Base-by-base conservation (phyloP, 1,140 invertebrate genomes). In the Centruroides sculpturatus region DNA sequence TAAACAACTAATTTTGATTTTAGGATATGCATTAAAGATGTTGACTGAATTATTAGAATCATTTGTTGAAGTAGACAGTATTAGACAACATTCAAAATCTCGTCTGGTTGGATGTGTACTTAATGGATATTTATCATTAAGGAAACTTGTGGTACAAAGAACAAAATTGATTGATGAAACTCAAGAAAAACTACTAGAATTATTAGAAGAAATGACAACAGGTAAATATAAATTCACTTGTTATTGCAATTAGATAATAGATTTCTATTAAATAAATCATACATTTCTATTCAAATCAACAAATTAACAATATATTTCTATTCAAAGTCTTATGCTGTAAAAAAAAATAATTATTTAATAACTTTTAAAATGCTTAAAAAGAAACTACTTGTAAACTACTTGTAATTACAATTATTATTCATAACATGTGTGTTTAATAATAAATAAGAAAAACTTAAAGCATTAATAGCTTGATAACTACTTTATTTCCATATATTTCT, bases 91-190 rank as follows among this genome's bases (percentile, higher is more conserved):
- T 56, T 95, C 92, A 74, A 97, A 97, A 75, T 85, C 85, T 4
- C 79, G 85, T 57, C 76, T 98, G 57, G 86, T 98, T 7, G 85
- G 89, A 50, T 83, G 89, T 63, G 85, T 93, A 7, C 78, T 98
- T 0, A 92, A 95, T 75, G 93, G 94, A 0, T 98, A 98, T 76
- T 77, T 98, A 51, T 90, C 89, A 0, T 75, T 98, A 55, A 77
- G 92, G 34, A 83, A 92, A 64, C 78, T 98, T 5, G 89, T 97
- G 11, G 89, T 98, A 55, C 93, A 98, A 74, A 78, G 94, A 60
- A 98, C 94, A 0, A 83, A 94, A 61, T 79, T 95, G 35, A 92
- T 97, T 52, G 93, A 98, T 74, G 92, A 97, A 72, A 94, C 94
- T 3, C 93, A 98, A 75, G 92, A 97, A 71, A 94, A 93, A 70